A percentile compares a stretch with the other conserved stretches of the same genome.
Conservation (phyloP, 2,888 invertebrate genomes). For the Amphimallon solstitiale region DNA sequence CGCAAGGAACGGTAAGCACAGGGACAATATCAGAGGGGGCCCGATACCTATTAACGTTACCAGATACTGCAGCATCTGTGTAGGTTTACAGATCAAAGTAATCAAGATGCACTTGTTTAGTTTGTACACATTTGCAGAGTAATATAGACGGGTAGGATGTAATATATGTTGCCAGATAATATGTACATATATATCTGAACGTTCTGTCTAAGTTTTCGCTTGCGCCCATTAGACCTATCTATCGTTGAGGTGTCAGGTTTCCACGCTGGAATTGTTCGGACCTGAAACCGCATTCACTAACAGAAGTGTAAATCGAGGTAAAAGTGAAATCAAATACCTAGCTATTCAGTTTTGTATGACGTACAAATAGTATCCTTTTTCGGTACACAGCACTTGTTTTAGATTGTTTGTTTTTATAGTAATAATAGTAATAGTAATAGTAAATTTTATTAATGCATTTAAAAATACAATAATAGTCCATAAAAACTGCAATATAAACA, state of each 20-base stretch:
- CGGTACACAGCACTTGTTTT: no score
- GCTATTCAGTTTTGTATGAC: background rate
- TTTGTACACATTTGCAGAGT: constrained; percentile 46
- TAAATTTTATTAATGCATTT: no score
- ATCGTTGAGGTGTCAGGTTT: constrained; percentile 4
- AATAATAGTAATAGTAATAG: no score
- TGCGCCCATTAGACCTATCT: constrained; percentile 14
- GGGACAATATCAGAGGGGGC: constrained; percentile 45
- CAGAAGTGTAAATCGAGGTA: background rate
- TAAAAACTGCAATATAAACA: no score
- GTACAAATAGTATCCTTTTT: background rate
- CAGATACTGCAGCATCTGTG: constrained; percentile 63
- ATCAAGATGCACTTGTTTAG: constrained; percentile 64
- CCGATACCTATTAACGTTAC: constrained; percentile 58
- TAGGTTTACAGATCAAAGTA: constrained; percentile 62
- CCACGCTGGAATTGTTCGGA: background rate
- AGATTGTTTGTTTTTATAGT: no score
- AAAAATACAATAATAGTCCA: no score
- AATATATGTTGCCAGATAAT: constrained; percentile 3
- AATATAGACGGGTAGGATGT: constrained; percentile 8
- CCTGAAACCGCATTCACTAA: background rate
- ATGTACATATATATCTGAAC: constrained; percentile 2
- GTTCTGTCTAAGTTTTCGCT: background rate
- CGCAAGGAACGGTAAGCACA: constrained; percentile 13
- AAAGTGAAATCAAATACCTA: constrained; percentile 8